Evolutionary conservation across 2,888 invertebrate genomes (phyloP).

Genomic region (Eristalinus aeneus): DNA sequence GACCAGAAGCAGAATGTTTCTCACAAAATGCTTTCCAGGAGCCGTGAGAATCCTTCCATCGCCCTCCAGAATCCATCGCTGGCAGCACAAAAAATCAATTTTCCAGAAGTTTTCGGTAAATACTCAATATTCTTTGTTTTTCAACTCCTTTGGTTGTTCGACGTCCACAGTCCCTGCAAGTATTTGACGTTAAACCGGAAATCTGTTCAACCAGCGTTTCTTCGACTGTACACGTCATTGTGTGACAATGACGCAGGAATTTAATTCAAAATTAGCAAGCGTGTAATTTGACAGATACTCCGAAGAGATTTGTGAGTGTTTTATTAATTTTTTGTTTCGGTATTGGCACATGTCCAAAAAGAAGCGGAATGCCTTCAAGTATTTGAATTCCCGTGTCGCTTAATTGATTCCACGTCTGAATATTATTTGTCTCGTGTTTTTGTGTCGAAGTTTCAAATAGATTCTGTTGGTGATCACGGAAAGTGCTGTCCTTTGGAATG

Average conservation of each 20-base stretch:
- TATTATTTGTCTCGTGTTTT: background rate
- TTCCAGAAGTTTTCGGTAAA: conserved; percentile 60
- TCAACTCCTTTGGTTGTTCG: too few relatives aligned
- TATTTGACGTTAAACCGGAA: too few relatives aligned
- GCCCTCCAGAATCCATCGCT: conserved; percentile 26
- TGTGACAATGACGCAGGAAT: background rate
- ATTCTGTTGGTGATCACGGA: background rate
- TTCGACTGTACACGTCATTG: conserved; percentile 18
- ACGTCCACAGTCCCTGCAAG: too few relatives aligned
- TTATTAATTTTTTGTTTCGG: background rate
- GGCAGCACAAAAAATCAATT: conserved; percentile 53
- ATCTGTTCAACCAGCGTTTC: background rate
- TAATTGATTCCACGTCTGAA: background rate
- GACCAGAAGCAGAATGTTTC: conserved; percentile 73
- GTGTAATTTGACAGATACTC: background rate
- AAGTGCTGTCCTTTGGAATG: too few relatives aligned
- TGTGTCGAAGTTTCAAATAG: too few relatives aligned
- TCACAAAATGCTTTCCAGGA: conserved; percentile 73
- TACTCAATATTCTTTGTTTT: conserved; percentile 2
- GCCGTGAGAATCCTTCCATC: conserved; percentile 47
- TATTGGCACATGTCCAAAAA: conserved; percentile 45
- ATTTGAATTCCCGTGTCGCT: conserved; percentile 3
- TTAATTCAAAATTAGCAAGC: background rate
- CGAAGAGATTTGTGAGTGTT: background rate
- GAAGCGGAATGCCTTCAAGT: background rate